Conservation (phyloP, 2,797 vertebrate genomes). For the Nannoperca australis region DNA sequence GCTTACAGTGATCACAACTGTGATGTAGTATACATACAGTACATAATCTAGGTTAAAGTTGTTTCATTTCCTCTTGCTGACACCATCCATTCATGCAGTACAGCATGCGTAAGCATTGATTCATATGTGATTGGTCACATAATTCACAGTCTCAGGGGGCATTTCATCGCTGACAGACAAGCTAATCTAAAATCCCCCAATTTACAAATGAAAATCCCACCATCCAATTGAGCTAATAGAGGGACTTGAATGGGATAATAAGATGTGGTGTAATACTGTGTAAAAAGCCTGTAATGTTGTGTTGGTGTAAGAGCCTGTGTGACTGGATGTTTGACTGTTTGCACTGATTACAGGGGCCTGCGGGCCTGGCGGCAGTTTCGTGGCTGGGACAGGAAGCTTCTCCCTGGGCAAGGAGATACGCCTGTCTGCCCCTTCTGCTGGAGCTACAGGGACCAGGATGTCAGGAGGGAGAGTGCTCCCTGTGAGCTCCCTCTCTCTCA, state of each 20-base stretch:
- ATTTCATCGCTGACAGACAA: conserved; percentile 86
- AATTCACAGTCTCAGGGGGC: conserved; percentile 84
- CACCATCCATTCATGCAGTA: conserved; percentile 68
- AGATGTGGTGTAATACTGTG: conserved; percentile 90
- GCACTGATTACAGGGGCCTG: conserved; percentile 84
- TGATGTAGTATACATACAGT: conserved; percentile 12
- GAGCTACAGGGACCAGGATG: conserved; percentile 71
- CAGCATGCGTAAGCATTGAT: conserved; percentile 72
- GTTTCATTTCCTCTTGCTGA: conserved; percentile 56
- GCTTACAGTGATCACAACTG: conserved; percentile 46
- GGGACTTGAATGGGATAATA: conserved; percentile 90
- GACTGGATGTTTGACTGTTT: conserved; percentile 85
- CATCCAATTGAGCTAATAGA: conserved; percentile 91
- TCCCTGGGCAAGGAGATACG: conserved; percentile 80
- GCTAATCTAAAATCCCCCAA: conserved; percentile 90
- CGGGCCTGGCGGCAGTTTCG: conserved; percentile 76
- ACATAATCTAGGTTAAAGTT: conserved; percentile 66
- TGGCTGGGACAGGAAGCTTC: conserved; percentile 77
- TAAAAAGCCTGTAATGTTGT: conserved; percentile 90
- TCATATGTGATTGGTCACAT: conserved; percentile 84
- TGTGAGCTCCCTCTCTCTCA: conserved; percentile 53
- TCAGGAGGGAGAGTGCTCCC: conserved; percentile 71
- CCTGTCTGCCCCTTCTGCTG: conserved; percentile 72
- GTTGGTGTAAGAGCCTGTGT: conserved; percentile 84
- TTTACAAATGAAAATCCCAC: conserved; percentile 91